Conservation (phyloP, 2,797 vertebrate species). For the Trachurus trachurus region DNA sequence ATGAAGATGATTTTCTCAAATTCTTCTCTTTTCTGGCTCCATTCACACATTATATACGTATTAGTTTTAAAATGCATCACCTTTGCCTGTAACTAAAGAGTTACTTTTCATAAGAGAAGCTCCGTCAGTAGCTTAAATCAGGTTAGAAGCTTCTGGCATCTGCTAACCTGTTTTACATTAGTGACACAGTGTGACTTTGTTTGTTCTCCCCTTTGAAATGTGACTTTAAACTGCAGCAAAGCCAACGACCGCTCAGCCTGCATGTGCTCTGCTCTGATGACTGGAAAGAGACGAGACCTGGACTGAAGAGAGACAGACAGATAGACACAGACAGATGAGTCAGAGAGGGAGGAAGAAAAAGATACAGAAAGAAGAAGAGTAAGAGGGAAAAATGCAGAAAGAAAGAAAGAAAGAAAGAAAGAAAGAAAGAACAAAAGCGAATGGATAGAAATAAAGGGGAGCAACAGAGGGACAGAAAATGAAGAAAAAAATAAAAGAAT, state of each 20-base stretch:
- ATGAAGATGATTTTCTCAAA: too few relatives aligned
- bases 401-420: background rate
- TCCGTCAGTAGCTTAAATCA: background rate
- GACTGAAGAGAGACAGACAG: background rate
- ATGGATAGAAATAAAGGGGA: background rate
- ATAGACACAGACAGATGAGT: background rate
- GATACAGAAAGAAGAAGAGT: too few relatives aligned
- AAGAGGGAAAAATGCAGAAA: too few relatives aligned
- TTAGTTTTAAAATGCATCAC: too few relatives aligned
- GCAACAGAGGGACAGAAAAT: too few relatives aligned
- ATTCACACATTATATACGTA: too few relatives aligned
- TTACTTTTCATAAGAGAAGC: background rate
- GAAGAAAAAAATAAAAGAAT: background rate
- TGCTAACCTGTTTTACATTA: conserved; percentile 7
- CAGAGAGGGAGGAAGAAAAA: background rate
- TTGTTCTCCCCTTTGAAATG: background rate
- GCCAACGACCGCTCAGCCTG: background rate
- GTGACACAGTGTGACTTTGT: conserved; percentile 5
- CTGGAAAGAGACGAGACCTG: background rate
- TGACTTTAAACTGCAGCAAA: background rate
- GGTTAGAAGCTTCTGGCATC: background rate
- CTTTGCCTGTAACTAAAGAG: too few relatives aligned
- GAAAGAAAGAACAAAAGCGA: background rate
- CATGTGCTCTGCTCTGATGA: background rate
- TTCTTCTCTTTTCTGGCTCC: too few relatives aligned